Base-by-base conservation (phyloP, 2,797 vertebrate genomes). In the Rhynchonycteris naso region DNA sequence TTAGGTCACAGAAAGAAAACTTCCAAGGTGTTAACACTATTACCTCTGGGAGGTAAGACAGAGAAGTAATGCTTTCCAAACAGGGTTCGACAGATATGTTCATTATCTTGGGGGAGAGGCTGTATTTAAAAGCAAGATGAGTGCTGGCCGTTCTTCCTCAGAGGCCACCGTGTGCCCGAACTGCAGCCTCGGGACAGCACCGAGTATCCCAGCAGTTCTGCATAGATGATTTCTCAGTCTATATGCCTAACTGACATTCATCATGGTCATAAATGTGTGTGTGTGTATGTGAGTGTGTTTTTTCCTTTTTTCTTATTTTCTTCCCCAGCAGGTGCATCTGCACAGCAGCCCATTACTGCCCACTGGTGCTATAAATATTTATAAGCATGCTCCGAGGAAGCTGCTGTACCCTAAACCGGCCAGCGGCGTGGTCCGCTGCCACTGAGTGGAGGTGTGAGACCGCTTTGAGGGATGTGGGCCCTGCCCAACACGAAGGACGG, bases 361-460 rank as follows among this genome's bases (percentile, higher is more conserved):
- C 87, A 76, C 95, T 93, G 87, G 91, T 43, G 95, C 97, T 96
- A 98, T 98, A 98, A 98, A 98, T 98, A 98, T 98, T 98, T 98
- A 98, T 98, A 95, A 96, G 97, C 95, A 96, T 33, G 88, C 90
- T 97, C 91, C 96, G 93, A 97, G 97, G 96, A 96, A 97, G 92
- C 96, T 97, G 86, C 97, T 97, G 97, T 95, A 72, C 90, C 93
- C 63, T 88, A 93, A 96, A 90, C 68, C 47, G 96, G 97, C 97
- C 97, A 97, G 94, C 88, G 93, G 82, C 71, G 61, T 35, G 97
- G 97, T 96, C 89, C 47, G 95, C 96, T 97, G 97, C 97, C 59
- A 22, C 66, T 79, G 58, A 80, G 81, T 24, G 22, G 86, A 95
- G 50, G 54, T 85, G 59, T 58, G 52, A 95, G 94, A 79, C 63